phyloP scores from a whole-genome alignment of 2,797 vertebrate genomes.

The Erethizon dorsatum region DNA sequence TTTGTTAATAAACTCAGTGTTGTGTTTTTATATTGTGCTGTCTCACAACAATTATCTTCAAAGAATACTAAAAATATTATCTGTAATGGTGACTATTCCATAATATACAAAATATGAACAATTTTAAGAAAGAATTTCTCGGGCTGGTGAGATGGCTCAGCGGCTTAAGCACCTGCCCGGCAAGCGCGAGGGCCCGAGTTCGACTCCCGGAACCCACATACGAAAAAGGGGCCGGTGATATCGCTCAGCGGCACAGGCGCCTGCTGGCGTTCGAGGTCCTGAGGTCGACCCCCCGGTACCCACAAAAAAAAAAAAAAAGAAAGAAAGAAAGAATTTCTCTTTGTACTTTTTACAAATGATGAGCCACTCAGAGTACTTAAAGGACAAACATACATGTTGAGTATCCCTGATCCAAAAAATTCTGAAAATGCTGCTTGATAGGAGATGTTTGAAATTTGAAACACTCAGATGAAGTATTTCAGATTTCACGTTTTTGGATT shows the following conservation, averaged over 20 bases:
- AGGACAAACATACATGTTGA: neutral
- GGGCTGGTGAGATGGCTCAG: too few relatives aligned
- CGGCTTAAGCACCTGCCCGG: too few relatives aligned
- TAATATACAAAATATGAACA: constrained; percentile 21
- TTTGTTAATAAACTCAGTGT: constrained; percentile 29
- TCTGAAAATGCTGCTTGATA: too few relatives aligned
- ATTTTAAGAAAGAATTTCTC: constrained; percentile 17
- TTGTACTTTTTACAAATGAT: constrained; percentile 7
- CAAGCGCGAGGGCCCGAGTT: too few relatives aligned
- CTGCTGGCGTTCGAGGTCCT: too few relatives aligned
- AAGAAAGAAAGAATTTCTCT: neutral
- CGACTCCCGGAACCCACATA: too few relatives aligned
- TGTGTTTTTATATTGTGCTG: constrained; percentile 28
- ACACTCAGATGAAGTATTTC: neutral
- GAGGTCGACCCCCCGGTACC: too few relatives aligned
- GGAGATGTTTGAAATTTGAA: neutral
- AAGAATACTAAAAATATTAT: constrained; percentile 13
- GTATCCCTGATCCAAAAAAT: neutral
- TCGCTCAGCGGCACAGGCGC: too few relatives aligned
- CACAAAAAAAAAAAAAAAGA: neutral
- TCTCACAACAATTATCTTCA: neutral
- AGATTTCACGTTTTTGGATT: neutral
- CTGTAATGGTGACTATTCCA: neutral
- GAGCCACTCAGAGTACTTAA: neutral
- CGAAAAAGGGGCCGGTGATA: too few relatives aligned